Evolutionary conservation across 2,797 vertebrate species (phyloP).

Genomic region (Myotis pilosus): DNA sequence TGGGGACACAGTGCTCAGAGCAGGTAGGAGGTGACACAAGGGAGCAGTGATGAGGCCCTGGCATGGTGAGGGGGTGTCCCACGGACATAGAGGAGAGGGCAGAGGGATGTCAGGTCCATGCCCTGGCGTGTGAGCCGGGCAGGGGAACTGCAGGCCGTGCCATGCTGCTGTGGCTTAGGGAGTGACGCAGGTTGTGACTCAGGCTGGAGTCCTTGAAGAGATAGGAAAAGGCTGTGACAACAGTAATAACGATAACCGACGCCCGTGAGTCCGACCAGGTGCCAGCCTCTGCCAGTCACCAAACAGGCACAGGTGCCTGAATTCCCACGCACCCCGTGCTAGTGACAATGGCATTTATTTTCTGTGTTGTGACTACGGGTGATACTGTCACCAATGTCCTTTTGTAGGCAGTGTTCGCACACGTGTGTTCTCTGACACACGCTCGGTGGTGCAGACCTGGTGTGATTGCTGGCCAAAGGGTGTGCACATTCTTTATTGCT

Average conservation of each 20-base stretch:
- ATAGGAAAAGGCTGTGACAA: not conserved
- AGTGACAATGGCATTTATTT: not conserved
- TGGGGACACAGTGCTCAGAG: not conserved
- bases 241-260: rapidly evolving
- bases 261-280: rapidly evolving
- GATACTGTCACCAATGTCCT: not conserved
- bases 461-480: not conserved
- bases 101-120: not conserved
- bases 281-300: not conserved
- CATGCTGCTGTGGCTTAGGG: rapidly evolving
- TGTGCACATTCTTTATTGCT: not conserved
- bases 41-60: not conserved
- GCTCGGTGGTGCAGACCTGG: not conserved
- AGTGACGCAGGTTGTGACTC: not conserved
- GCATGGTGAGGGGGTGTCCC: not conserved
- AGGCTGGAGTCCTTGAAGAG: not conserved
- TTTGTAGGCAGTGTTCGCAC: too few relatives aligned
- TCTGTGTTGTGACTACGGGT: not conserved
- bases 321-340: not conserved
- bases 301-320: not conserved
- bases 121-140: too few relatives aligned
- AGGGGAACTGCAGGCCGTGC: rapidly evolving
- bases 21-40: rapidly evolving
- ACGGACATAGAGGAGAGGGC: not conserved
- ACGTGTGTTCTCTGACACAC: not conserved